A percentile compares a stretch with the other conserved stretches of the same genome.
Conservation (phyloP, 1,140 invertebrate species). For the Heliconius himera region DNA sequence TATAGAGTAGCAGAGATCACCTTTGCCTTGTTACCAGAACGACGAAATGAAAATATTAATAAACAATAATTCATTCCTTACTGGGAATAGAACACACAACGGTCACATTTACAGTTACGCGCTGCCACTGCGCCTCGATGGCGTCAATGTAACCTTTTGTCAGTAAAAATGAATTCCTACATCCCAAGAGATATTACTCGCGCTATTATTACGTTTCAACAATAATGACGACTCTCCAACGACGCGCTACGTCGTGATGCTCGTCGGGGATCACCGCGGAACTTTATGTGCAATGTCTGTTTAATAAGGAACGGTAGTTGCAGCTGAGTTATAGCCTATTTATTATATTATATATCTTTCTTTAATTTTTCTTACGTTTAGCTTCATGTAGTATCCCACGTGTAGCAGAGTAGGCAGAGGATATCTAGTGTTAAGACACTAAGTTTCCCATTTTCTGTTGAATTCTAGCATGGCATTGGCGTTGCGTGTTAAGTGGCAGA, state of each 20-base stretch:
- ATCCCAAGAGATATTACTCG: neutral
- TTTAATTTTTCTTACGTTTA: neutral
- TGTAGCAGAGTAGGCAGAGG: too few relatives aligned
- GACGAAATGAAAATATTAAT: too few relatives aligned
- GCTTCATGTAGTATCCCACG: too few relatives aligned
- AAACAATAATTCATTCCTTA: too few relatives aligned
- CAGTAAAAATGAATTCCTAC: neutral
- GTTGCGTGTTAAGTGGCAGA: too few relatives aligned
- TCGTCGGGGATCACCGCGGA: neutral
- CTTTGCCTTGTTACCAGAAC: too few relatives aligned
- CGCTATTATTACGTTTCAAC: slow-evolving; percentile 3
- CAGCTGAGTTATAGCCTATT: neutral
- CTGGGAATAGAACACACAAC: neutral
- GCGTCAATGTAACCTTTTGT: neutral
- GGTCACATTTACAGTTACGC: neutral
- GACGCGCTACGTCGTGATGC: neutral
- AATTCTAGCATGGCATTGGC: too few relatives aligned
- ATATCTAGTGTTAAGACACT: too few relatives aligned
- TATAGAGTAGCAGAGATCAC: too few relatives aligned
- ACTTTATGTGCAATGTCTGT: neutral
- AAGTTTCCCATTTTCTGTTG: too few relatives aligned
- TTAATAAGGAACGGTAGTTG: neutral
- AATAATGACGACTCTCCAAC: neutral
- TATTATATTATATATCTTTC: neutral
- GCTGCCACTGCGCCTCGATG: too few relatives aligned